These are phyloP conservation scores for Boloria selene DNA, from an alignment of 2,888 invertebrate species.

Conservation along the genomic window DNA sequence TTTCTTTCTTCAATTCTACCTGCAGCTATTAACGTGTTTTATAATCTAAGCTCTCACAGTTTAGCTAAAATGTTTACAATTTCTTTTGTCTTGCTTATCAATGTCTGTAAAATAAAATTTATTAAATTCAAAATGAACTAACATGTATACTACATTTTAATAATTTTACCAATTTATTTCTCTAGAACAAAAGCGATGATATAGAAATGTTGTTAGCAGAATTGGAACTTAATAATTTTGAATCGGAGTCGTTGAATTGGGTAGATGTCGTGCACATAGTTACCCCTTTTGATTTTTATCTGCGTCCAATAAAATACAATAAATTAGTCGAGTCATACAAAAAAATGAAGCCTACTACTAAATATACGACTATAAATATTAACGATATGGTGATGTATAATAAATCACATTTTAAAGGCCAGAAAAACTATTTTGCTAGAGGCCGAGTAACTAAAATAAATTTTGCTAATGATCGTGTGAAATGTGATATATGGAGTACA, in stretches of 20 bases:
- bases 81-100: constrained; percentile 7
- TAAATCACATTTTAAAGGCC: neutral
- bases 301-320: constrained; percentile 38
- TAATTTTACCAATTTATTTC: constrained; percentile 10
- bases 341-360: constrained; percentile 14
- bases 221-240: constrained; percentile 23
- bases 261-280: constrained; percentile 46
- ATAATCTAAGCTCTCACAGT: constrained; percentile 1
- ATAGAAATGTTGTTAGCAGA: constrained; percentile 25
- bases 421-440: constrained; percentile 24
- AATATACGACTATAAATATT: constrained; percentile 2
- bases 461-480: constrained; percentile 17
- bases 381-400: constrained; percentile 28
- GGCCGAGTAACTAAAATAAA: constrained; percentile 36
- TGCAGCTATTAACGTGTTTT: constrained; percentile 3
- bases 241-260: constrained; percentile 35
- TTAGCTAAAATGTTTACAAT: neutral
- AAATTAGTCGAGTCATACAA: constrained; percentile 3
- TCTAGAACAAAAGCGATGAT: constrained; percentile 29
- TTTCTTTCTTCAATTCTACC: constrained; percentile 2
- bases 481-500: constrained; percentile 46
- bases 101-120: neutral
- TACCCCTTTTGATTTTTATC: constrained; percentile 46
- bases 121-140: neutral
- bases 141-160: neutral